Base-by-base conservation (phyloP, 2,888 invertebrate genomes). In the Eupithecia pulchellata region DNA sequence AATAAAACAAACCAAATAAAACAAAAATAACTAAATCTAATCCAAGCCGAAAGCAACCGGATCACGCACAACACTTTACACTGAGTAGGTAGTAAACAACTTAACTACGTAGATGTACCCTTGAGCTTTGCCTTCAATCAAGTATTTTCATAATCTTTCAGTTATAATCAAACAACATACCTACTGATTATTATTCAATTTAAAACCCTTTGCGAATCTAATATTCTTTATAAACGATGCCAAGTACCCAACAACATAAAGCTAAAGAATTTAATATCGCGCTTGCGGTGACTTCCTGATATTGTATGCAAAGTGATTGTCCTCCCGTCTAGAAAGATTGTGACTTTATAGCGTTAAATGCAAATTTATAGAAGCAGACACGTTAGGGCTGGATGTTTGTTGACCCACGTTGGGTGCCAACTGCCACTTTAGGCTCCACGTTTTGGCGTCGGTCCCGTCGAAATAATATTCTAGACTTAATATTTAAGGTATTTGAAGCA, bases 221-320 rank as follows among this genome's bases (percentile, higher is more conserved):
- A 60, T 60, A 30, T 60, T n/a, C 58, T n/a, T 60, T 9, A 30
- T 60, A n/a, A 32, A 60, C 13, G 30, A 68, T 77, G 71, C 74
- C 42, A 67, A 60, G 62, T 67, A 55, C 30, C 67, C 36, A 55
- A 62, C 32, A 62, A 42, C 32, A 62, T 55, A 60, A 62, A 34
- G 32, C n/a, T 34, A 62, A 62, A 62, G 62, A 68, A 55, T 68
- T 62, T 68, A 70, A 70, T 69, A 70, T 66, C 57, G 69, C 36
- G 66, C 32, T 42, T 42, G 62, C 34, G 62, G 42, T 62, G 57
- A 66, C 65, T 71, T 34, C 70, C 25, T 42, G 52, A 42, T 69
- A 61, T 61, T 61, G 61, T 61, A 61, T 52, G 65, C 47, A 69
- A 71, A 71, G 34, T 34, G 57, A 63, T 25, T 52, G 52, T 52